These are phyloP conservation scores for Thysanoteuthis rhombus DNA, from an alignment of 2,888 invertebrate genomes.

Conservation along the genomic window DNA sequence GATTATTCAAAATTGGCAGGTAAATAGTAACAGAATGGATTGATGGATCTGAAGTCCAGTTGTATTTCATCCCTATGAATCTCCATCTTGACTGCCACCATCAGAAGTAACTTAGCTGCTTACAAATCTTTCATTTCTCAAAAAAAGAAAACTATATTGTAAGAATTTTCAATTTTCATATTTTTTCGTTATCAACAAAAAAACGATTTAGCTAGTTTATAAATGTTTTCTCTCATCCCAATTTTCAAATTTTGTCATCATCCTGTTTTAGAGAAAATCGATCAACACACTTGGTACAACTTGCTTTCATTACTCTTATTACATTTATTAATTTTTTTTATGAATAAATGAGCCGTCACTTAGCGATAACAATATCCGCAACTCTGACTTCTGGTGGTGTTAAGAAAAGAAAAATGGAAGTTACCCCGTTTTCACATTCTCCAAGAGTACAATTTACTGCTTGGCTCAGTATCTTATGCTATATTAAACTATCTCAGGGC, in stretches of 20 bases:
- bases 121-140: not conserved
- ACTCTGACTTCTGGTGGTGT: conserved; percentile 12
- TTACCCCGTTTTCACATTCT: not conserved
- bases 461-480: not conserved
- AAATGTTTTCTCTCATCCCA: not conserved
- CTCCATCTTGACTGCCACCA: not conserved
- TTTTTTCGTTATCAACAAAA: not conserved
- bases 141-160: not conserved
- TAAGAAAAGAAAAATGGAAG: not conserved
- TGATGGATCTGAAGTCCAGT: not conserved
- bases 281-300: not conserved
- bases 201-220: not conserved
- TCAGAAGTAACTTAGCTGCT: not conserved
- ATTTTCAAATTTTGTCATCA: not conserved
- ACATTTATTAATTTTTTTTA: not conserved
- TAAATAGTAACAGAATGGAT: not conserved
- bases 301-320: not conserved
- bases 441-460: not conserved
- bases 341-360: not conserved
- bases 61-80: not conserved
- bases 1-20: conserved; percentile 12
- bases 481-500: conserved; percentile 12
- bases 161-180: not conserved
- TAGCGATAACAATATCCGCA: not conserved
- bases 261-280: not conserved